Evolutionary conservation across 2,888 invertebrate genomes (phyloP).

Genomic region (Ellobium chinense): DNA sequence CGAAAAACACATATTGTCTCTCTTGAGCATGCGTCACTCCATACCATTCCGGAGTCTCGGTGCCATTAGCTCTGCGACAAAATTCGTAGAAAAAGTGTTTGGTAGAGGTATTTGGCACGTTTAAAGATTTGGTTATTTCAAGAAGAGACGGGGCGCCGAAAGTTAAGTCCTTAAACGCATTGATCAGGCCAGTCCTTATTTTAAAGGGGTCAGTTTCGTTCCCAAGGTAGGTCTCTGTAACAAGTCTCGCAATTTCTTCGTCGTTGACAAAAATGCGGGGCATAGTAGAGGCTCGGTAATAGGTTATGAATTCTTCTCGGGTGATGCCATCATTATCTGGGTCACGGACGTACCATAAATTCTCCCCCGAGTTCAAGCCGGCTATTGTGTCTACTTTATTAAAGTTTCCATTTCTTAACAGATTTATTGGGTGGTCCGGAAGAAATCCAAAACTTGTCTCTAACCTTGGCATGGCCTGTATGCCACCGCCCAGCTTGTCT

Average conservation of each 20-base stretch:
- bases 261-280: background rate
- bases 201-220: slow-evolving; percentile 2
- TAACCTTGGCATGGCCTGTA: background rate
- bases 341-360: background rate
- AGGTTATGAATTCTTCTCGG: background rate
- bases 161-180: background rate
- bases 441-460: slow-evolving; percentile 38
- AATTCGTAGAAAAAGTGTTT: slow-evolving; percentile 22
- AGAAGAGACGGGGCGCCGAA: background rate
- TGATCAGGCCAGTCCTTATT: background rate
- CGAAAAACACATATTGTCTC: background rate
- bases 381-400: slow-evolving; percentile 25
- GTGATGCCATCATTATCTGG: slow-evolving; percentile 14
- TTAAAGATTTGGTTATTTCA: background rate
- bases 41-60: background rate
- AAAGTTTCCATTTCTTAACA: background rate
- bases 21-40: slow-evolving; percentile 12
- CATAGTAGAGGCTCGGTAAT: background rate
- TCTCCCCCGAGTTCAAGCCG: slow-evolving; percentile 12
- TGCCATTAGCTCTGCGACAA: background rate
- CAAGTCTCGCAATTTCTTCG: background rate
- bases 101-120: background rate
- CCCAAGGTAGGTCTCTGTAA: background rate
- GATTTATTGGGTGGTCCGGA: slow-evolving; percentile 12
- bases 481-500: too few species aligned